phyloP scores from a whole-genome alignment of 2,888 invertebrate genomes.

The Thereva nobilitata region DNA sequence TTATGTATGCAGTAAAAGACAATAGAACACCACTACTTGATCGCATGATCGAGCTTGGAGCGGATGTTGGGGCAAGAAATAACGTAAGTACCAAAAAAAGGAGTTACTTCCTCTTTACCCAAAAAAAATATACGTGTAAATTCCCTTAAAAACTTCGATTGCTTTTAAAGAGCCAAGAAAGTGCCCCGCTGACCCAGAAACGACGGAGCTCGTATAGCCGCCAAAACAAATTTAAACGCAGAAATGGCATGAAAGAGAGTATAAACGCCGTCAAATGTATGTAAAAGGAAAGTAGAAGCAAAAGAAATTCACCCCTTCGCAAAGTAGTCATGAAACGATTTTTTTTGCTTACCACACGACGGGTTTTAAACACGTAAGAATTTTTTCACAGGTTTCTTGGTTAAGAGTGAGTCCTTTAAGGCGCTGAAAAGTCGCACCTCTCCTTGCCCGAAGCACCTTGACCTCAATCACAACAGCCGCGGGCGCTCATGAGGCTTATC shows the following conservation, averaged over 20 bases:
- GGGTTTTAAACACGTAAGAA: conserved; percentile 20
- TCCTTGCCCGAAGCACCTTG: conserved; percentile 36
- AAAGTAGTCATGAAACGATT: no score
- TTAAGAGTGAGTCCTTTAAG: conserved; percentile 5
- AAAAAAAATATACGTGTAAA: no score
- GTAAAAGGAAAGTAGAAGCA: no score
- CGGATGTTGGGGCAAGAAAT: conserved; percentile 87
- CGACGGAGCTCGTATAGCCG: background rate
- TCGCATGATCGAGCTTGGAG: conserved; percentile 89
- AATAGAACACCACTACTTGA: conserved; percentile 90
- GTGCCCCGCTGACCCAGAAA: conserved; percentile 18
- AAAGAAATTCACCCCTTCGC: no score
- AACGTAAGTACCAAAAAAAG: conserved; percentile 73
- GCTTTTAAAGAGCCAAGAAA: background rate
- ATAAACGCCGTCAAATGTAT: no score
- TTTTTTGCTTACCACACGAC: background rate
- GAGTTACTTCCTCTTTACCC: background rate
- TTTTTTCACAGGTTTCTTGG: conserved; percentile 5
- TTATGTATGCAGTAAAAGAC: conserved; percentile 96
- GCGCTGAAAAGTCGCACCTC: conserved; percentile 3
- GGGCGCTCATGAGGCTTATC: conserved; percentile 30
- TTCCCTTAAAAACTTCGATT: no score
- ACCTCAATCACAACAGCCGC: conserved; percentile 36
- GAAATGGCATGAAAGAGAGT: no score
- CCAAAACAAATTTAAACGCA: no score